A percentile compares a stretch with the other conserved stretches of the same genome.
Conservation (phyloP, 2,888 invertebrate species). For the Proisotoma minuta region DNA sequence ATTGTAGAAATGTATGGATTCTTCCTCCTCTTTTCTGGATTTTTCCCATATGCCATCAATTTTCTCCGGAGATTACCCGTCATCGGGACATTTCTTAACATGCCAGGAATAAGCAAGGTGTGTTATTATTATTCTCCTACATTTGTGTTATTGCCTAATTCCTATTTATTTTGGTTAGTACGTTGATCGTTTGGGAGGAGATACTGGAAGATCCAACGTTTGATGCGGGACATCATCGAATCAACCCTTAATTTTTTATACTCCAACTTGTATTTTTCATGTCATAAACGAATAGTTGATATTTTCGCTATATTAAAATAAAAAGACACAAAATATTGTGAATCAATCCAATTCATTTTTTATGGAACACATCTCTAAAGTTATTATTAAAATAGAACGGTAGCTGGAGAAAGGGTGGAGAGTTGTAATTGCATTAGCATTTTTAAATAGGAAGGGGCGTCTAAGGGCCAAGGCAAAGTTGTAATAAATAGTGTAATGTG, state of each 20-base stretch:
- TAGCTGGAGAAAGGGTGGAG: too few relatives aligned
- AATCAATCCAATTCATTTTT: too few relatives aligned
- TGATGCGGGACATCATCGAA: conserved; percentile 33
- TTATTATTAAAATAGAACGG: too few relatives aligned
- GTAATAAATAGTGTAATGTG: conserved; percentile 32
- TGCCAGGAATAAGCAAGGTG: conserved; percentile 84
- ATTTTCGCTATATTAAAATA: too few relatives aligned
- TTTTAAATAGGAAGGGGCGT: too few relatives aligned
- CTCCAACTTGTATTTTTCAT: too few relatives aligned
- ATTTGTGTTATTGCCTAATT: conserved; percentile 16
- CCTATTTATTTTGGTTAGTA: conserved; percentile 56
- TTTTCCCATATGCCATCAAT: conserved; percentile 92
- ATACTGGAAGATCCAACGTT: conserved; percentile 54
- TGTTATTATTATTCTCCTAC: not conserved
- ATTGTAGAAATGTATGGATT: conserved; percentile 95
- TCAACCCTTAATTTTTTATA: too few relatives aligned
- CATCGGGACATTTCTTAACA: conserved; percentile 77
- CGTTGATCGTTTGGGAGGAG: conserved; percentile 74
- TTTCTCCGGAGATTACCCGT: conserved; percentile 90
- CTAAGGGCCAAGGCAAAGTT: too few relatives aligned
- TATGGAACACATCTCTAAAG: too few relatives aligned
- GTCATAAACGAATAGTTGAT: too few relatives aligned
- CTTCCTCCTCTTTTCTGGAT: conserved; percentile 77
- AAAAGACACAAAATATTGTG: too few relatives aligned
- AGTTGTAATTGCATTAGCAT: too few relatives aligned